A percentile compares a stretch with the other conserved stretches of the same genome.
These are phyloP conservation scores for Hyalella azteca DNA, from an alignment of 2,888 invertebrate genomes.

Conservation along the genomic window DNA sequence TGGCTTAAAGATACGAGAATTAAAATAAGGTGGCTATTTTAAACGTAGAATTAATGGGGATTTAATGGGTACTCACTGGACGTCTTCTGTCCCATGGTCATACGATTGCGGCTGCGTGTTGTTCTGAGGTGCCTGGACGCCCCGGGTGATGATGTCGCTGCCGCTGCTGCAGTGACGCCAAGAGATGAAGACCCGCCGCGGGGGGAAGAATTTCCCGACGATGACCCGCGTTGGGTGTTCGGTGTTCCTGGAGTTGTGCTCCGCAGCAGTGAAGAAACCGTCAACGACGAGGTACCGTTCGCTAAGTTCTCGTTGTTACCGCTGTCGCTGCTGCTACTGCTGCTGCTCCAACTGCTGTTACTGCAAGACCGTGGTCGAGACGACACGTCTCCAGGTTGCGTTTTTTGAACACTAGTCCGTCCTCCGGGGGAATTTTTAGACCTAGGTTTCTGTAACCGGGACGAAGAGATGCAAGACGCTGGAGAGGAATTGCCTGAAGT, in stretches of 20 bases:
- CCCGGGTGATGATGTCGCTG: not conserved
- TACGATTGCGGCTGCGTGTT: constrained; percentile 1
- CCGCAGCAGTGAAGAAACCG: too few species aligned
- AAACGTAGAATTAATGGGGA: too few species aligned
- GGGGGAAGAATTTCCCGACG: not conserved
- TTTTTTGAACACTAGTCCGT: not conserved
- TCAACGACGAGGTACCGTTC: not conserved
- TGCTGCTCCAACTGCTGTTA: not conserved
- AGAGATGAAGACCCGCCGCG: not conserved
- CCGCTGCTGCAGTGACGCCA: not conserved
- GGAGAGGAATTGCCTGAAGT: not conserved
- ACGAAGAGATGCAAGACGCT: not conserved
- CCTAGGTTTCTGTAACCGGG: not conserved
- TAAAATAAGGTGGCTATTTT: too few species aligned
- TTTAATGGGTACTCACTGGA: constrained; percentile 39
- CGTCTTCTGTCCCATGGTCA: constrained; percentile 35
- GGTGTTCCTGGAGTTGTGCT: too few species aligned
- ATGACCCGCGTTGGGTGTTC: not conserved
- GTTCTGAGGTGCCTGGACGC: constrained; percentile 11
- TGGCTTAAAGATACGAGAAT: too few species aligned
- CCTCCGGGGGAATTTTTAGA: not conserved
- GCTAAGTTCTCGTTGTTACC: constrained; percentile 17
- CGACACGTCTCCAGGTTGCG: not conserved
- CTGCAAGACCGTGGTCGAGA: not conserved
- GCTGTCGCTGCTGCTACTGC: constrained; percentile 12